Percentiles rank a stretch among this genome's conserved stretches.
Evolutionary conservation across 2,888 invertebrate genomes (phyloP).

Genomic region (Trissolcus japonicus): DNA sequence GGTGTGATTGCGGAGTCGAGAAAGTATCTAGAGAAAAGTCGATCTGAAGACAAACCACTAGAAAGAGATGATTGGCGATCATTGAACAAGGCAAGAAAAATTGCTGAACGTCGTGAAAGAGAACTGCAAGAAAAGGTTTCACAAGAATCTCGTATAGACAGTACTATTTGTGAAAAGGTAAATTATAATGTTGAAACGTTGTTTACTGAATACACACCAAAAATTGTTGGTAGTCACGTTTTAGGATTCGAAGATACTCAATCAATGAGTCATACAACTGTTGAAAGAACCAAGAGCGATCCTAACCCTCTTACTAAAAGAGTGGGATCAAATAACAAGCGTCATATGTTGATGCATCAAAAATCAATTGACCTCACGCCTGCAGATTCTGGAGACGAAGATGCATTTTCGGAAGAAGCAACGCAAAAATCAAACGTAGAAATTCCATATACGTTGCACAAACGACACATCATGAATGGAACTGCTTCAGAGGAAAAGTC

Average conservation of each 20-base stretch:
- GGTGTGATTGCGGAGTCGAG: constrained; percentile 60
- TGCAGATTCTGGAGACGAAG: constrained; percentile 90
- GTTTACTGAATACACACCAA: constrained; percentile 83
- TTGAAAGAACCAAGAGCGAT: constrained; percentile 91
- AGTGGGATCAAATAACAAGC: constrained; percentile 84
- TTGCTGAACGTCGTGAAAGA: constrained; percentile 69
- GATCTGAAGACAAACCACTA: constrained; percentile 67
- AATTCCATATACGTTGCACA: constrained; percentile 90
- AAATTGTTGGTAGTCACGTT: constrained; percentile 76
- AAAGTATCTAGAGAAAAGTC: constrained; percentile 55
- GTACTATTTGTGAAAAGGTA: constrained; percentile 66
- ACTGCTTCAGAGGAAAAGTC: constrained; percentile 79
- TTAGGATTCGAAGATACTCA: constrained; percentile 70
- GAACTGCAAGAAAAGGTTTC: constrained; percentile 67
- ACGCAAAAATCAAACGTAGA: constrained; percentile 78
- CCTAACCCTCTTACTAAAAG: constrained; percentile 87
- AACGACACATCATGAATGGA: constrained; percentile 90
- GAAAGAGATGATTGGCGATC: constrained; percentile 74
- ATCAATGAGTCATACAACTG: constrained; percentile 79
- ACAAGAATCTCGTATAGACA: constrained; percentile 68
- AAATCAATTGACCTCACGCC: constrained; percentile 91
- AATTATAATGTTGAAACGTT: constrained; percentile 73
- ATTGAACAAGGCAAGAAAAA: constrained; percentile 71
- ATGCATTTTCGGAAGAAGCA: constrained; percentile 81
- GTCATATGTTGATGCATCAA: constrained; percentile 89